phyloP scores from a whole-genome alignment of 2,113 vertebrate genomes.

The Oncorhynchus clarkii region DNA sequence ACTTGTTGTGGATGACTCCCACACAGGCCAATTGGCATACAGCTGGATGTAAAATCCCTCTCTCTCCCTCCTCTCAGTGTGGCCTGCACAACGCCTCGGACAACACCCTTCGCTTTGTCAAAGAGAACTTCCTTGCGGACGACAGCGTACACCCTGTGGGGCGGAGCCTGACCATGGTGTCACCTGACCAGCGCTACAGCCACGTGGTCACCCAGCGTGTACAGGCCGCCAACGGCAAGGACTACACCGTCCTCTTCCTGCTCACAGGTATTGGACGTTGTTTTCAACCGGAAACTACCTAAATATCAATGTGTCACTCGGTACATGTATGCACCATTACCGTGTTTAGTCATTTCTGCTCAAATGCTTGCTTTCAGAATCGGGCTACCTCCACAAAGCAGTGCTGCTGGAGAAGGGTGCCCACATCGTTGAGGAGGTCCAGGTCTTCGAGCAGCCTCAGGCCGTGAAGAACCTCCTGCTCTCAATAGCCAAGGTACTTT shows the following conservation, averaged over 20 bases:
- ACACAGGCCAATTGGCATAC: neutral
- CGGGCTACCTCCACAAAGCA: slow-evolving; percentile 88
- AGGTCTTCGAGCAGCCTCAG: slow-evolving; percentile 80
- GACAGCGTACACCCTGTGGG: slow-evolving; percentile 55
- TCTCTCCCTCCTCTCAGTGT: slow-evolving; percentile 55
- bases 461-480: slow-evolving; percentile 82
- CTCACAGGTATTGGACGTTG: slow-evolving; percentile 62
- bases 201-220: slow-evolving; percentile 68
- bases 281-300: too few species aligned
- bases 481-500: slow-evolving; percentile 69
- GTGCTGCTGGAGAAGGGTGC: slow-evolving; percentile 77
- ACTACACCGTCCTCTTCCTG: slow-evolving; percentile 72
- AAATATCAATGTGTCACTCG: neutral
- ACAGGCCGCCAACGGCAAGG: slow-evolving; percentile 36
- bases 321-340: neutral
- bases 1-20: too few species aligned
- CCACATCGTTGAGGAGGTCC: slow-evolving; percentile 87
- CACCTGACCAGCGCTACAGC: slow-evolving; percentile 64
- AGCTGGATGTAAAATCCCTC: neutral
- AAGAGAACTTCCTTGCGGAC: slow-evolving; percentile 77
- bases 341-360: too few species aligned
- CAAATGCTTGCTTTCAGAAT: slow-evolving; percentile 51
- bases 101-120: slow-evolving; percentile 72
- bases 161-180: slow-evolving; percentile 57
- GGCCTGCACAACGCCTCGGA: slow-evolving; percentile 75